Conservation (phyloP, 1,140 invertebrate genomes). For the Diprion similis region DNA sequence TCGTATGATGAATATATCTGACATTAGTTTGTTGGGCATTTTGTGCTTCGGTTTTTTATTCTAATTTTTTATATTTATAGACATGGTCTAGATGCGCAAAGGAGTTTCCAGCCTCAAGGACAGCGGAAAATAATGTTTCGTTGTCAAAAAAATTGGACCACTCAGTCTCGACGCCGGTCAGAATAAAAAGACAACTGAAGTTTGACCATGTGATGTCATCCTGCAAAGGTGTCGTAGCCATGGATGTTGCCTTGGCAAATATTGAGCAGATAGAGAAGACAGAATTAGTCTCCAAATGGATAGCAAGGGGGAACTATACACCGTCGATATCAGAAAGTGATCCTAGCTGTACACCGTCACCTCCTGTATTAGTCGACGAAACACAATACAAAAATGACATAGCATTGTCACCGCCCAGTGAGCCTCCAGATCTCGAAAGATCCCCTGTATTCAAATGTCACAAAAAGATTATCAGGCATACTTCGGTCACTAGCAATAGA, state of each 20-base stretch:
- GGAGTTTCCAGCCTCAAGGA: not conserved
- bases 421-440: too few species aligned
- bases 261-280: not conserved
- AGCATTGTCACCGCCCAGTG: too few species aligned
- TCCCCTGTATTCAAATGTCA: too few species aligned
- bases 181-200: not conserved
- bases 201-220: not conserved
- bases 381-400: too few species aligned
- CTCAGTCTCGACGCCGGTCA: not conserved
- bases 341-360: not conserved
- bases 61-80: not conserved
- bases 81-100: not conserved
- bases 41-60: not conserved
- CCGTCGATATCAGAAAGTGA: not conserved
- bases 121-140: not conserved
- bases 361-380: too few species aligned
- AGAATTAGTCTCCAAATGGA: not conserved
- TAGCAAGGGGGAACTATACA: not conserved
- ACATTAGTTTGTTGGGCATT: not conserved
- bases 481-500: too few species aligned
- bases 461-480: too few species aligned
- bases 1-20: too few species aligned
- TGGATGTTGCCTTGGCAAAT: not conserved
- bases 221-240: not conserved
- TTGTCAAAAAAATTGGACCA: too few species aligned